A percentile compares a stretch with the other conserved stretches of the same genome.
Conservation (phyloP, 2,888 invertebrate genomes). For the Hybos culiciformis region DNA sequence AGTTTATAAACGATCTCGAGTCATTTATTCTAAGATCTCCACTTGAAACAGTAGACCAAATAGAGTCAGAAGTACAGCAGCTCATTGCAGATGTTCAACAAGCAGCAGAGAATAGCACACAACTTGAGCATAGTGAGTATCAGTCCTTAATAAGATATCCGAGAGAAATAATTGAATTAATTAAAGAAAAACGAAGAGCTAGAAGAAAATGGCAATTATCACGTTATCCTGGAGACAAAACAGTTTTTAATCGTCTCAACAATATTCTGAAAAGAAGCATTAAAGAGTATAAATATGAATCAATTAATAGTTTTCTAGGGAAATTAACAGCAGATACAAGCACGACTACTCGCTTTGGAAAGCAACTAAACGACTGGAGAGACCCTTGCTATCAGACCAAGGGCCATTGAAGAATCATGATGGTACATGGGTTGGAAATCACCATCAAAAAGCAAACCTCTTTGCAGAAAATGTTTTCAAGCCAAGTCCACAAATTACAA, state of each 20-base stretch:
- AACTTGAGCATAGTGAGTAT: too few species aligned
- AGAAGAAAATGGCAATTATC: not conserved
- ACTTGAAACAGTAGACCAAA: too few species aligned
- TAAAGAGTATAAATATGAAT: not conserved
- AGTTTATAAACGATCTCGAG: too few species aligned
- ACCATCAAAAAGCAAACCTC: not conserved
- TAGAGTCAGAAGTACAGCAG: too few species aligned
- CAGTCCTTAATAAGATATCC: too few species aligned
- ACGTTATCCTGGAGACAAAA: not conserved
- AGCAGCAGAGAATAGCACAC: too few species aligned
- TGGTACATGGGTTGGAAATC: not conserved
- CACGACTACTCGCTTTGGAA: not conserved
- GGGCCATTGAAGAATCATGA: not conserved
- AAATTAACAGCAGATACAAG: not conserved
- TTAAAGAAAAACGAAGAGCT: not conserved
- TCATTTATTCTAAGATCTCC: too few species aligned
- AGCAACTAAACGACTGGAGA: not conserved
- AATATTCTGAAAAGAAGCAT: not conserved
- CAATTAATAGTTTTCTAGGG: not conserved
- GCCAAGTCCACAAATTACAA: not conserved
- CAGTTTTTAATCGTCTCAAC: not conserved
- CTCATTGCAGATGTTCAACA: too few species aligned
- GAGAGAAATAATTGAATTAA: too few species aligned
- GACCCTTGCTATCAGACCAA: not conserved
- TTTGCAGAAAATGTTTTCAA: not conserved